phyloP scores from a whole-genome alignment of 2,888 invertebrate genomes.

The Aphodius sticticus region DNA sequence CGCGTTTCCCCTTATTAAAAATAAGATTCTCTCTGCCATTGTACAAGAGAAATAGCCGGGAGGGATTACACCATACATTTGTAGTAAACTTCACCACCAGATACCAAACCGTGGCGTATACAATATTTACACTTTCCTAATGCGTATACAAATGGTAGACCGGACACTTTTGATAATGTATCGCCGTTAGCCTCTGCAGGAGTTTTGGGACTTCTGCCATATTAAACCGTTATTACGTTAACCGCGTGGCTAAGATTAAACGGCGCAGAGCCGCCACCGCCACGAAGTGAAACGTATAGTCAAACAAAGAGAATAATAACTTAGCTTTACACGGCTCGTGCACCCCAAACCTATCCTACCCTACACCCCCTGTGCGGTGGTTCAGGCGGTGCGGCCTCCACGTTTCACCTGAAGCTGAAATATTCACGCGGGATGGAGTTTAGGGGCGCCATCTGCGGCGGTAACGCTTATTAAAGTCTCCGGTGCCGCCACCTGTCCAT shows the following conservation, averaged over 20 bases:
- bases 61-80: neutral
- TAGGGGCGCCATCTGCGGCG: conserved; percentile 22
- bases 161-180: conserved; percentile 25
- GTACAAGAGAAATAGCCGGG: neutral
- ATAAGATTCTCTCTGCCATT: neutral
- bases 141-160: conserved; percentile 21
- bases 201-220: conserved; percentile 21
- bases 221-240: conserved; percentile 27
- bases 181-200: neutral
- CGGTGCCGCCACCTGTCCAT: conserved; percentile 25
- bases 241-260: conserved; percentile 21
- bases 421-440: conserved; percentile 4
- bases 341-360: neutral
- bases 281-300: conserved; percentile 24
- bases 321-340: conserved; percentile 20
- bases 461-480: conserved; percentile 22
- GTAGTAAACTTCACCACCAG: neutral
- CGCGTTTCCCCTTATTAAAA: neutral
- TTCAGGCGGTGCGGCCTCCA: neutral
- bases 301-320: conserved; percentile 26
- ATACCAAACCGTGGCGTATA: neutral
- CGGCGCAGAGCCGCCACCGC: conserved; percentile 13
- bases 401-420: conserved; percentile 4
- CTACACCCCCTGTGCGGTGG: neutral
- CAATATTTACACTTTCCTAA: conserved; percentile 16